These are phyloP conservation scores for Oxyruncus cristatus DNA, from an alignment of 2,113 vertebrate genomes.

Conservation along the genomic window DNA sequence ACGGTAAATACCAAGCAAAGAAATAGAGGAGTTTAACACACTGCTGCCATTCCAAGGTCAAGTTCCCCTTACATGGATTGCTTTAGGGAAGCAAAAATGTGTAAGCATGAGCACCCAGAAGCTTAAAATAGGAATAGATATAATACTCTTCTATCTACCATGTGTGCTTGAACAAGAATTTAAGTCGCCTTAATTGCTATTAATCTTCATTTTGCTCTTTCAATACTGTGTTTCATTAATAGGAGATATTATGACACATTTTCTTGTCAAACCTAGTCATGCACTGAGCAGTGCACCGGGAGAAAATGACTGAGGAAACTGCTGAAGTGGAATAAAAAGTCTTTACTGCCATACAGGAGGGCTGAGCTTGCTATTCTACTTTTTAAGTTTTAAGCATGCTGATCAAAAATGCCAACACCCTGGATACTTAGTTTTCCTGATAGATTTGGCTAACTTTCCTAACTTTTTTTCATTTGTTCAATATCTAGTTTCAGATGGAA, in stretches of 20 bases:
- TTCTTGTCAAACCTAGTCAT: not conserved
- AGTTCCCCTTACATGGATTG: not conserved
- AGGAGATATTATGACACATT: slow-evolving; percentile 6
- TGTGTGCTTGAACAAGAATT: not conserved
- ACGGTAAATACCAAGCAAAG: not conserved
- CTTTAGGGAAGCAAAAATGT: not conserved
- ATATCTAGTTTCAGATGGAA: not conserved
- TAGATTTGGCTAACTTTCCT: not conserved
- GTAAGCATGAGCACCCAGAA: not conserved
- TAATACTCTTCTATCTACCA: not conserved
- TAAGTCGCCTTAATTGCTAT: not conserved
- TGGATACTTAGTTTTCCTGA: not conserved
- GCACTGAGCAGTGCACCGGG: not conserved
- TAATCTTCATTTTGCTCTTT: slow-evolving; percentile 14
- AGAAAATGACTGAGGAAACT: slow-evolving; percentile 23
- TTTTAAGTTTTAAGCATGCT: slow-evolving; percentile 2
- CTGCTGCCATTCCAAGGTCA: not conserved
- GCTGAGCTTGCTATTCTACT: not conserved
- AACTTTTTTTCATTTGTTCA: not conserved
- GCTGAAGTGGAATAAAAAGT: not conserved
- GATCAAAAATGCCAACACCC: slow-evolving; percentile 5
- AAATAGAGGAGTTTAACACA: not conserved
- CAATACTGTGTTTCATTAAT: not conserved
- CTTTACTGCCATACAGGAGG: not conserved
- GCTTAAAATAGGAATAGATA: not conserved